Conservation (phyloP, 2,113 vertebrate genomes). For the Macaca nemestrina region DNA sequence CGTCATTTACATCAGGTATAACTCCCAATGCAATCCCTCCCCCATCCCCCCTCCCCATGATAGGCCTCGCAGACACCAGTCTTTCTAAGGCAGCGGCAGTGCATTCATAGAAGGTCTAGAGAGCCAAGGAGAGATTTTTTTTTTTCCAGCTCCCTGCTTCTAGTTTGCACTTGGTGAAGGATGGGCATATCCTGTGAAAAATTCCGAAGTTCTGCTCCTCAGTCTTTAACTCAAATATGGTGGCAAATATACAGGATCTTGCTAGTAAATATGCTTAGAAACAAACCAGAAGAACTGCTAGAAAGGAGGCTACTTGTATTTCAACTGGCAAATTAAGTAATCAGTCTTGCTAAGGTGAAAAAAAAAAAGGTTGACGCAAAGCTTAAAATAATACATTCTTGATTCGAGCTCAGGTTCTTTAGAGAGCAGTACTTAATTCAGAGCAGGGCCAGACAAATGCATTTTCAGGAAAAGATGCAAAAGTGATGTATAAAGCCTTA, state of each 20-base stretch:
- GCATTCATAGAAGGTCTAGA: neutral
- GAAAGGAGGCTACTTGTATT: neutral
- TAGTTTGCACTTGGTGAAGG: neutral
- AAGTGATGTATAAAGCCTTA: neutral
- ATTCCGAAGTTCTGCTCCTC: neutral
- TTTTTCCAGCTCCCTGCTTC: neutral
- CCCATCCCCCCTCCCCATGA: too few species aligned
- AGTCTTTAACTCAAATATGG: neutral
- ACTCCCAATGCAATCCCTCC: too few species aligned
- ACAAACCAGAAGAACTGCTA: neutral
- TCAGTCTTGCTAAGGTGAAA: neutral
- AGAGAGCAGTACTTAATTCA: neutral
- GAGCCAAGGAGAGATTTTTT: neutral
- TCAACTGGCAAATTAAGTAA: neutral
- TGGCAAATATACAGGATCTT: neutral
- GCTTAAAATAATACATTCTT: neutral
- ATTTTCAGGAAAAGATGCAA: neutral
- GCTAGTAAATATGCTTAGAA: neutral
- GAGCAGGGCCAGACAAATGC: neutral
- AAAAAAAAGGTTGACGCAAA: neutral
- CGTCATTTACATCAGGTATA: too few species aligned
- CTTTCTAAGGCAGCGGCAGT: neutral
- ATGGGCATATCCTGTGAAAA: neutral
- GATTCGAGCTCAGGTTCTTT: neutral
- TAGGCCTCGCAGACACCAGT: too few species aligned